phyloP scores from a whole-genome alignment of 2,797 vertebrate genomes.

The Phataginus tricuspis region DNA sequence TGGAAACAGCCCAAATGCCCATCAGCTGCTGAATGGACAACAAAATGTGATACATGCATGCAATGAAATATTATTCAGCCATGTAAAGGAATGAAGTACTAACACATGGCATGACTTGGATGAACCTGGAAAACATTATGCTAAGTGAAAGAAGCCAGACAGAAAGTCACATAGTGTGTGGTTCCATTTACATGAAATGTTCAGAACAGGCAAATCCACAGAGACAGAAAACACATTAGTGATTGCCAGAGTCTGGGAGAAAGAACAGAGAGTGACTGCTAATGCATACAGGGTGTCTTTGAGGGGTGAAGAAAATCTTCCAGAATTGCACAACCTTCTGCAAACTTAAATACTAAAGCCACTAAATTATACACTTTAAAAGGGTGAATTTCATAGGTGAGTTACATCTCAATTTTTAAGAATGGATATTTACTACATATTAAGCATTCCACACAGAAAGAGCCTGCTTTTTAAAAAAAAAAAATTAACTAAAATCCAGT shows the following conservation, averaged over 20 bases:
- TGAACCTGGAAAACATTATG: neutral
- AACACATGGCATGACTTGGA: neutral
- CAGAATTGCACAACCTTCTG: neutral
- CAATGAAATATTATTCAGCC: neutral
- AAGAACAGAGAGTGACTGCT: neutral
- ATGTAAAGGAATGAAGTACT: neutral
- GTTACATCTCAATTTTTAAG: neutral
- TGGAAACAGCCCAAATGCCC: neutral
- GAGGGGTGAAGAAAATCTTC: neutral
- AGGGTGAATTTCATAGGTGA: neutral
- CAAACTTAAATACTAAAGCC: neutral
- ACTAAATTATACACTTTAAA: neutral
- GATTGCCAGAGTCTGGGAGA: neutral
- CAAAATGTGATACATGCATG: neutral
- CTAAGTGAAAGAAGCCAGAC: neutral
- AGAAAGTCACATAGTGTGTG: neutral
- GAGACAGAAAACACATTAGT: neutral
- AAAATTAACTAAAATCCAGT: neutral
- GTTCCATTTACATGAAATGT: slow-evolving; percentile 17
- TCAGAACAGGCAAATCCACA: neutral
- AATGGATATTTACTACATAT: neutral
- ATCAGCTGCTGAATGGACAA: neutral
- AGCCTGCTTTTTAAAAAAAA: neutral
- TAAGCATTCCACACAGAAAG: neutral
- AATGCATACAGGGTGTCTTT: neutral